Conservation (phyloP, 2,797 vertebrate genomes). For the Acanthurus lineatus region DNA sequence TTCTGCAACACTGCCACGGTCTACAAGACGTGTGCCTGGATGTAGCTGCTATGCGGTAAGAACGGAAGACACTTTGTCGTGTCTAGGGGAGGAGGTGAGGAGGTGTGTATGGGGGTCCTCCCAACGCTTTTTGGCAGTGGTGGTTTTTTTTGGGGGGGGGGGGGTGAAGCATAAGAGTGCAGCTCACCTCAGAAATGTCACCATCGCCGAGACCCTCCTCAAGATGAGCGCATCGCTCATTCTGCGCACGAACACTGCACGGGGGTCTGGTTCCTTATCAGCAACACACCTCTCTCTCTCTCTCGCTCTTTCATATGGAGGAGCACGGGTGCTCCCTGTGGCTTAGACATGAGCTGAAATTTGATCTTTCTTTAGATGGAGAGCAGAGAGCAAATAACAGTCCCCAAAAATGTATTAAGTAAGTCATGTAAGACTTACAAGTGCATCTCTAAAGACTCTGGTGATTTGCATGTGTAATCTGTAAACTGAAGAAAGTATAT, state of each 20-base stretch:
- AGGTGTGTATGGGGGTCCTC: not conserved
- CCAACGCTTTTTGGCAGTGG: not conserved
- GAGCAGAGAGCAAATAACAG: not conserved
- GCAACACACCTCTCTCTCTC: not conserved
- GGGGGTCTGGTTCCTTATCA: constrained; percentile 1
- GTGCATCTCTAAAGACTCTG: not conserved
- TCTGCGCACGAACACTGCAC: constrained; percentile 32
- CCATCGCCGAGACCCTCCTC: not conserved
- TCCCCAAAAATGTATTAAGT: not conserved
- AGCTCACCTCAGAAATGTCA: constrained; percentile 5
- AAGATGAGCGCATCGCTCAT: constrained; percentile 25
- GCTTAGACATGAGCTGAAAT: not conserved
- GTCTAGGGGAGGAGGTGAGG: not conserved
- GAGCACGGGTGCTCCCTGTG: not conserved
- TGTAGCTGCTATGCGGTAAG: constrained; percentile 94
- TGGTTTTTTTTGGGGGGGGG: not conserved
- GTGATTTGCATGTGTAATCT: not conserved
- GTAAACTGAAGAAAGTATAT: not conserved
- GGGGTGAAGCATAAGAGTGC: not conserved
- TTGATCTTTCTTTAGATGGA: not conserved
- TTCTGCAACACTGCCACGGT: constrained; percentile 96
- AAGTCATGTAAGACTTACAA: not conserved
- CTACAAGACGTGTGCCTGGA: constrained; percentile 97
- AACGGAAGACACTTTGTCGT: not conserved
- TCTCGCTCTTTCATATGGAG: not conserved